Evolutionary conservation across 1,140 invertebrate species (phyloP), one percentile per base, ranked within the genome.

Genomic region (Heliconius congener): DNA sequence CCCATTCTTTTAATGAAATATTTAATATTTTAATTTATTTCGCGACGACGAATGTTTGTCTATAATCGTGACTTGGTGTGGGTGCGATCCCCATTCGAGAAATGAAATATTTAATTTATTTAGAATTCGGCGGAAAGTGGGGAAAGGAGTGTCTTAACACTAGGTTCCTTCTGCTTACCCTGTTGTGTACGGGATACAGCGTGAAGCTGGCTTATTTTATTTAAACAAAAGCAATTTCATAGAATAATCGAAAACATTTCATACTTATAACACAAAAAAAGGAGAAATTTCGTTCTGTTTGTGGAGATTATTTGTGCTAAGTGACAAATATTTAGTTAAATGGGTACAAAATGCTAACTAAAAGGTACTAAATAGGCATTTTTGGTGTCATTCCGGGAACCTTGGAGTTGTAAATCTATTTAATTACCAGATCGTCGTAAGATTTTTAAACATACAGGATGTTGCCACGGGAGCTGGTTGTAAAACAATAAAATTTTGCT

Each of bases 401-500:
- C 50, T 78, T 74, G 83, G 79, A 82, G 92, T 90, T 92, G 87
- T 93, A 93, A 93, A 93, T 93, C 89, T 91, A 87, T 85, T 92
- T 91, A 90, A 92, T 90, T 89, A 88, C 87, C 82, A 78, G 88
- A 86, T 85, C 72, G 80, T 83, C 71, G 81, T 81, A 89, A 88
- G 80, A 83, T 89, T 87, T 88, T 89, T 86, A 85, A 79, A 82
- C 83, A 86, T 89, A 85, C 86, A 88, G 85, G 86, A 86, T 89
- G 83, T 90, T 91, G 91, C 91, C 85, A 84, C 91, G 83, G 89
- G 86, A 91, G 90, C 90, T 80, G 52, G 88, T 79, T 76, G 86
- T 94, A 91, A 93, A 93, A 93, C 89, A 94, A 94, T 92, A 92
- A 92, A 93, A 88, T 83, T 37, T 80, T 85, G 85, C 85, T 87